A percentile compares a stretch with the other conserved stretches of the same genome.
Evolutionary conservation across 2,888 invertebrate genomes (phyloP).

Genomic region (Neoaliturus tenellus): DNA sequence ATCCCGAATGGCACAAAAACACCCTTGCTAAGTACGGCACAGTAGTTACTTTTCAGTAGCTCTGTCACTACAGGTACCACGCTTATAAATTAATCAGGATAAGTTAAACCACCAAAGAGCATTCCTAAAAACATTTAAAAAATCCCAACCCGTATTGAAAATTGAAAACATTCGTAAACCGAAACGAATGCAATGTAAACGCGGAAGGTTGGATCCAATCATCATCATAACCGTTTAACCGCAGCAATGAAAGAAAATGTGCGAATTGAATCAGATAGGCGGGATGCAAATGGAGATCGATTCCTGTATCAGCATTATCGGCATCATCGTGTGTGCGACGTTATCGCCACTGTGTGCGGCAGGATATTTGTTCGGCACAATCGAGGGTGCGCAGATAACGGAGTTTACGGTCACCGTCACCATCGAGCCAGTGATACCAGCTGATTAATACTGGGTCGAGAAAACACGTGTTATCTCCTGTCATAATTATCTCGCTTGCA

Average conservation of each 20-base stretch:
- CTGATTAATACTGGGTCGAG: constrained; percentile 34
- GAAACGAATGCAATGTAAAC: too few relatives aligned
- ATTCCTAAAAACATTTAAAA: too few relatives aligned
- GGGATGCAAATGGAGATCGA: constrained; percentile 1
- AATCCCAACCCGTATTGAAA: too few relatives aligned
- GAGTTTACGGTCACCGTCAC: constrained; percentile 25
- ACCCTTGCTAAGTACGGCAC: too few relatives aligned
- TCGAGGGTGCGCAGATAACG: constrained; percentile 32
- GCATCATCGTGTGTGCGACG: background rate
- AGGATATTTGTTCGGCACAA: constrained; percentile 30
- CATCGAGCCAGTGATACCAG: constrained; percentile 3
- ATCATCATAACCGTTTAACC: background rate
- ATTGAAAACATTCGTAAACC: too few relatives aligned
- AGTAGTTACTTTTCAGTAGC: too few relatives aligned
- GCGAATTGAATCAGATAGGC: constrained; percentile 36
- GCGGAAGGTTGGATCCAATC: too few relatives aligned
- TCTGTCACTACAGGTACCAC: too few relatives aligned
- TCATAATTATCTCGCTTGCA: background rate
- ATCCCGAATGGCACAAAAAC: too few relatives aligned
- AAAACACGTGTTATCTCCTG: constrained; percentile 13
- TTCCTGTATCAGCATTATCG: background rate
- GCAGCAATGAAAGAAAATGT: constrained; percentile 39
- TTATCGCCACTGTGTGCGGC: background rate
- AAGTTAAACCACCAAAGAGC: too few relatives aligned
- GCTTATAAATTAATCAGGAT: too few relatives aligned